phyloP scores from a whole-genome alignment of 2,888 invertebrate species.

The Rhaphigaster nebulosa region DNA sequence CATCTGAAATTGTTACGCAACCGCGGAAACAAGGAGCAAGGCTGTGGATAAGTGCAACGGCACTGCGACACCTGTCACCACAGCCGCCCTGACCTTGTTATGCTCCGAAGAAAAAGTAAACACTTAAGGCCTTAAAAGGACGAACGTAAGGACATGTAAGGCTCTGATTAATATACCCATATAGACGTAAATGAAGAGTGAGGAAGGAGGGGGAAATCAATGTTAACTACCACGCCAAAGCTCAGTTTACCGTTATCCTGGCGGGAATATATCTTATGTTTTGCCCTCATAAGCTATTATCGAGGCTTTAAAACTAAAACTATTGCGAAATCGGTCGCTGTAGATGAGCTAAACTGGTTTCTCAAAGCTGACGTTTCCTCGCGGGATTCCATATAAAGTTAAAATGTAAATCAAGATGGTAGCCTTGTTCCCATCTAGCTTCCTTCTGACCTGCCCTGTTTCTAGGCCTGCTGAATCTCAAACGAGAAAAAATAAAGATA shows the following conservation, averaged over 20 bases:
- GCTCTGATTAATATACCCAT: background rate
- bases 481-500: background rate
- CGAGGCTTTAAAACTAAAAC: background rate
- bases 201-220: background rate
- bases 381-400: constrained; percentile 40
- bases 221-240: background rate
- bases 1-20: background rate
- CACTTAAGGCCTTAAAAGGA: constrained; percentile 30
- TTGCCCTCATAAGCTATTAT: background rate
- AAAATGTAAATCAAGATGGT: constrained; percentile 48
- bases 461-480: background rate
- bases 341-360: constrained; percentile 36
- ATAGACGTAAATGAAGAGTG: background rate
- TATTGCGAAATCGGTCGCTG: background rate
- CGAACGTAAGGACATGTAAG: background rate
- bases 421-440: constrained; percentile 36
- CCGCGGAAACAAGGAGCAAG: background rate
- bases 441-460: background rate
- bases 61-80: background rate
- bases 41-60: background rate
- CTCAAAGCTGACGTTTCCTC: background rate
- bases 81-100: constrained; percentile 38
- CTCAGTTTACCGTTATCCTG: background rate
- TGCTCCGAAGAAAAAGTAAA: constrained; percentile 25
- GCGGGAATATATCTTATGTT: background rate